Percentiles rank a stretch among this genome's conserved stretches.
phyloP scores from a whole-genome alignment of 2,113 vertebrate species.

The Campylomormyrus tamandua region DNA sequence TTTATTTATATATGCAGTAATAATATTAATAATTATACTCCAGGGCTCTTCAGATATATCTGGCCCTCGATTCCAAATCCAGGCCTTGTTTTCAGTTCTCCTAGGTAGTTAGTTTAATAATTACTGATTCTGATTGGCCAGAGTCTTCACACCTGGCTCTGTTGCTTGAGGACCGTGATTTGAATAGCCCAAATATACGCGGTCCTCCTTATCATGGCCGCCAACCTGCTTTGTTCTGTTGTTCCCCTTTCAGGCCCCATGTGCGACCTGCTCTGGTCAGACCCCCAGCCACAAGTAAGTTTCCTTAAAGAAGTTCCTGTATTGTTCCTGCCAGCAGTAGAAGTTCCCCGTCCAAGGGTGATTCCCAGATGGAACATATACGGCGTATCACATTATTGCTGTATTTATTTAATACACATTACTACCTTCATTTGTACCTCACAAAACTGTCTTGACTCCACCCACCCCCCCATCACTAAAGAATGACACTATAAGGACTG shows the following conservation, averaged over 20 bases:
- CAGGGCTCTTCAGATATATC: background rate
- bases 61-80: background rate
- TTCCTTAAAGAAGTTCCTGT: background rate
- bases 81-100: background rate
- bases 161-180: background rate
- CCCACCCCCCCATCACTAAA: background rate
- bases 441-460: background rate
- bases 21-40: background rate
- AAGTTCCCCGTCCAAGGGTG: background rate
- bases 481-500: background rate
- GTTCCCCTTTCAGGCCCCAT: constrained; percentile 68
- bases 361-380: background rate
- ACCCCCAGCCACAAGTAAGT: constrained; percentile 82
- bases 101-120: background rate
- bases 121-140: background rate
- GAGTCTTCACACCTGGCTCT: background rate
- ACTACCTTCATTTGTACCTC: background rate
- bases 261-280: constrained; percentile 92
- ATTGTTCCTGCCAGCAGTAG: background rate
- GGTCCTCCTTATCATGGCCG: background rate
- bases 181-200: background rate
- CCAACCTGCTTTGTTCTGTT: background rate
- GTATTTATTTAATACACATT: background rate
- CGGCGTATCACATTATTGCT: background rate
- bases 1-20: background rate